These are phyloP conservation scores for Percina caprodes DNA, from an alignment of 2,113 vertebrate genomes.

Conservation along the genomic window DNA sequence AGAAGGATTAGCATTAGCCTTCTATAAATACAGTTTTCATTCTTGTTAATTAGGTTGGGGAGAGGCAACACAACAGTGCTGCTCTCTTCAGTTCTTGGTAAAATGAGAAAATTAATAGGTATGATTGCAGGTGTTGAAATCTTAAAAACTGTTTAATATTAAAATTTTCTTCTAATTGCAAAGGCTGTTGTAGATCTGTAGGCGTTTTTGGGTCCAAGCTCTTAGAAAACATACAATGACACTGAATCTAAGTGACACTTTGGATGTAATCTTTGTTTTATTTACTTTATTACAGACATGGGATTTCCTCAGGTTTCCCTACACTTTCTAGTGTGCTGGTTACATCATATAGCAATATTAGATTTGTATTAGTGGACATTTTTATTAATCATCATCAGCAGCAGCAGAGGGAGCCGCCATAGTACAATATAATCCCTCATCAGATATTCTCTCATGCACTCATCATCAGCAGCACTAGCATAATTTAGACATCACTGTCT, in stretches of 20 bases:
- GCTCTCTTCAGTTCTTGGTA: conserved; percentile 28
- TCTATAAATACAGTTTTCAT: conserved; percentile 69
- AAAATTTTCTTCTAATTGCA: conserved; percentile 26
- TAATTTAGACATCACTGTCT: conserved; percentile 84
- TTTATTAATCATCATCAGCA: conserved; percentile 58
- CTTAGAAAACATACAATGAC: conserved; percentile 25
- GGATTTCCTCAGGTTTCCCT: conserved; percentile 30
- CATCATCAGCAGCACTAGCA: conserved; percentile 65
- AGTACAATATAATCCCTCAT: conserved; percentile 71
- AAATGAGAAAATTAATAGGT: conserved; percentile 58
- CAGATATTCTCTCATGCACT: conserved; percentile 67
- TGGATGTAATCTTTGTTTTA: conserved; percentile 35
- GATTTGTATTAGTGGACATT: conserved; percentile 51
- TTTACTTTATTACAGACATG: conserved; percentile 37
- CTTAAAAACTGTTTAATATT: conserved; percentile 18
- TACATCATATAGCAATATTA: conserved; percentile 45
- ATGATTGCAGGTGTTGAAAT: conserved; percentile 41
- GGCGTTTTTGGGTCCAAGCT: neutral
- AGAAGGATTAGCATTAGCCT: conserved; percentile 70
- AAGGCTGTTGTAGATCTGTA: neutral
- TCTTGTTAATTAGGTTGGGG: conserved; percentile 65
- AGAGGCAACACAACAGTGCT: conserved; percentile 14
- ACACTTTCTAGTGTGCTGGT: neutral
- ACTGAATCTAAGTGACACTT: conserved; percentile 6
- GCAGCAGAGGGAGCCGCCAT: conserved; percentile 79